Percentiles rank a stretch among this genome's conserved stretches.
These are phyloP conservation scores for Yponomeuta malinellus DNA, from an alignment of 2,888 invertebrate genomes.

Conservation along the genomic window DNA sequence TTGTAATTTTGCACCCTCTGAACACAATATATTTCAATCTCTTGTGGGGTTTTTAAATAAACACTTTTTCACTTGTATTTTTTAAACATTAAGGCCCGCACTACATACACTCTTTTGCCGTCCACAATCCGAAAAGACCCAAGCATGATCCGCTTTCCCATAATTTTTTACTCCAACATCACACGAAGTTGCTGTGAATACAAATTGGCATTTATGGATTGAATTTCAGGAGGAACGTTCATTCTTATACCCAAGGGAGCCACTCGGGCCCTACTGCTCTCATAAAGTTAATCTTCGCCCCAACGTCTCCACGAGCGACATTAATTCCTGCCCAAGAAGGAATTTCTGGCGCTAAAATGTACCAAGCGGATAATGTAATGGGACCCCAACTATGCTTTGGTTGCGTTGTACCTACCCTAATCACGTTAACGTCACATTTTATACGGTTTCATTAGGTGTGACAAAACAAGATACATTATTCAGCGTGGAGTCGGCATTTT, in stretches of 20 bases:
- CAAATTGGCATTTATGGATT: slow-evolving; percentile 1
- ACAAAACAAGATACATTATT: background rate
- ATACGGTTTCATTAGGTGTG: background rate
- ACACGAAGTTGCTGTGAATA: background rate
- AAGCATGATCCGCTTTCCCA: background rate
- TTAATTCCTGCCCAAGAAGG: background rate
- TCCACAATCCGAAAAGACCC: background rate
- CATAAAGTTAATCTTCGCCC: slow-evolving; percentile 3
- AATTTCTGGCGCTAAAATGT: slow-evolving; percentile 1
- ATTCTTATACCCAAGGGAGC: background rate
- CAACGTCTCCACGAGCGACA: background rate
- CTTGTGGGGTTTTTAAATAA: too few species aligned
- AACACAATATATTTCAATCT: too few species aligned
- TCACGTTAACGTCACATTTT: background rate
- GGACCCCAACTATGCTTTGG: slow-evolving; percentile 5
- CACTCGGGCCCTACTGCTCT: background rate
- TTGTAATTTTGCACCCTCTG: too few species aligned
- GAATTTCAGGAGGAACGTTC: background rate
- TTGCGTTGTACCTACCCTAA: background rate
- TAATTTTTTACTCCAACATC: background rate
- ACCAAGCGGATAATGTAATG: background rate
- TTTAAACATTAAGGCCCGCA: too few species aligned
- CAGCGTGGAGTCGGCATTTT: background rate
- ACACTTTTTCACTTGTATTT: too few species aligned
- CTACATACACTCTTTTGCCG: background rate